A percentile compares a stretch with the other conserved stretches of the same genome.
Evolutionary conservation across 2,797 vertebrate species (phyloP).

Genomic region (Carapus acus): DNA sequence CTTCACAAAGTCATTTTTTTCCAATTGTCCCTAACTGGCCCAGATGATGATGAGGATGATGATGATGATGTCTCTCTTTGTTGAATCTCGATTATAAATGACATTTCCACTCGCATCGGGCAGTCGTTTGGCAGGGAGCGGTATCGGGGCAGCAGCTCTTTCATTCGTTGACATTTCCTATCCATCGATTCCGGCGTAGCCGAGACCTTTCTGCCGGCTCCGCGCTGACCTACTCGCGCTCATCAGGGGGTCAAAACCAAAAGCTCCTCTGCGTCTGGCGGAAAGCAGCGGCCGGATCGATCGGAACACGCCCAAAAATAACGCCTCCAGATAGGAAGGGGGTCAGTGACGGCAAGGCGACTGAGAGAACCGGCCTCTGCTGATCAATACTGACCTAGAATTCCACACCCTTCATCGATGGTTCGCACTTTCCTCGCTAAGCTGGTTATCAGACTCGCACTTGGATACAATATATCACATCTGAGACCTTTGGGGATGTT

Average conservation of each 20-base stretch:
- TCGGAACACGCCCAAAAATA: conserved; percentile 58
- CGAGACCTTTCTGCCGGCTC: conserved; percentile 61
- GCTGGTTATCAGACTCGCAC: too few species aligned
- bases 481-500: too few species aligned
- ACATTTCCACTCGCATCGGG: too few species aligned
- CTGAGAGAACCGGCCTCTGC: conserved; percentile 42
- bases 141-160: too few species aligned
- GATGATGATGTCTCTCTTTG: too few species aligned
- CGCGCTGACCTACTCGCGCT: conserved; percentile 58
- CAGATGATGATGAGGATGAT: too few species aligned
- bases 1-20: too few species aligned
- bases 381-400: conserved; percentile 65
- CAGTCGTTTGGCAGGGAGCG: too few species aligned
- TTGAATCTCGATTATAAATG: too few species aligned
- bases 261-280: conserved; percentile 41
- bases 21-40: too few species aligned
- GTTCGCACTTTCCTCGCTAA: conserved; percentile 43
- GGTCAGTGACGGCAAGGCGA: conserved; percentile 37
- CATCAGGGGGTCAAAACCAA: conserved; percentile 40
- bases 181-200: conserved; percentile 65
- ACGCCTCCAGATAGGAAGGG: conserved; percentile 22
- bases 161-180: conserved; percentile 65
- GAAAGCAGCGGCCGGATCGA: conserved; percentile 58
- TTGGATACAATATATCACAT: too few species aligned
- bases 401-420: conserved; percentile 52